Base-by-base conservation (phyloP, 2,797 vertebrate species). In the Bovichtus diacanthus region DNA sequence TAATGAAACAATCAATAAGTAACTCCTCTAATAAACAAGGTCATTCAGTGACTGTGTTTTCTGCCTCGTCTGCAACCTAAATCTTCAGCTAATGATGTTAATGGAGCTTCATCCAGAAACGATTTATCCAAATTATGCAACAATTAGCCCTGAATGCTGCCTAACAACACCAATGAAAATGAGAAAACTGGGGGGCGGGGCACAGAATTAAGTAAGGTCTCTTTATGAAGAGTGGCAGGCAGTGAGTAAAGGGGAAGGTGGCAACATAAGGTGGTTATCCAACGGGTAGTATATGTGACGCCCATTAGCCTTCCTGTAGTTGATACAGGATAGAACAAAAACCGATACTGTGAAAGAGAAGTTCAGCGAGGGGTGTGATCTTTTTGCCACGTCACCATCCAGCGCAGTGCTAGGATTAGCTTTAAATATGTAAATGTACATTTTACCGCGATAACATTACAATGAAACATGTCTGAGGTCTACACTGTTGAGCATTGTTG, bases 1-100 rank as follows among this genome's bases (percentile, higher is more conserved):
- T 1, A 58, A 64, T 88, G 46, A 78, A 81, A 77, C n/a, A 31
- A 85, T 88, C 87, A 77, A 84, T 85, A 79, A 44, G 71, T 29
- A n/a, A 44, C 73, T 83, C 63, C 44, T 70, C 47, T 65, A 77
- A 82, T 65, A 79, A 79, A 82, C 67, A 64, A 79, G 76, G 78
- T 65, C 47, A 77, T 76, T 78, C 54, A 74, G 50, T 34, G 62
- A 59, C 36, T 23, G 55, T 46, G 47, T 66, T 62, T 78, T 83
- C 66, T 71, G 74, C 74, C 58, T 72, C 25, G n/a, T 81, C 70
- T 70, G 73, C 72, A 90, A 36, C 62, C 23, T 67, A 18, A 80
- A 61, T 69, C 55, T 65, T 46, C 53, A 16, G 16, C 72, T 86
- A 84, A 90, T 85, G 58, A 85, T 65, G 51, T 72, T 69, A 90